Percentiles rank a stretch among this genome's conserved stretches.
Conservation (phyloP, 2,113 vertebrate genomes). For the Prietella phreatophila region DNA sequence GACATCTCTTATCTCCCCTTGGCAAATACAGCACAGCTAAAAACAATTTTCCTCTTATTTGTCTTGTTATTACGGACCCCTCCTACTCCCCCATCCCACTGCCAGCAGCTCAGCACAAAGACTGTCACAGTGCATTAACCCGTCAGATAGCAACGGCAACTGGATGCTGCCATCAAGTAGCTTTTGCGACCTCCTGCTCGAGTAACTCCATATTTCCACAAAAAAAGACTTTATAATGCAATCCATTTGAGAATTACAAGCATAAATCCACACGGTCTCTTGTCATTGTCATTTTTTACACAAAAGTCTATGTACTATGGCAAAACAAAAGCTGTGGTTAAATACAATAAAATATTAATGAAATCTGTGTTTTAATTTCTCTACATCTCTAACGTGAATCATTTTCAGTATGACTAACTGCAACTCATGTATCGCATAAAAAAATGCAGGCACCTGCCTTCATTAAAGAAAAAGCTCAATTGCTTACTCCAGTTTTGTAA, state of each 20-base stretch:
- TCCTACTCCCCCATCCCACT: slow-evolving; percentile 49
- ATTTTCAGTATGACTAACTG: not conserved
- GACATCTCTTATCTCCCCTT: slow-evolving; percentile 56
- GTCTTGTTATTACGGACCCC: slow-evolving; percentile 51
- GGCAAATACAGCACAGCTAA: slow-evolving; percentile 54
- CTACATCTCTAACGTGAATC: not conserved
- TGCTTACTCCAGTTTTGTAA: slow-evolving; percentile 31
- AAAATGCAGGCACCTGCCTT: not conserved
- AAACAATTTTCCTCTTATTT: slow-evolving; percentile 56
- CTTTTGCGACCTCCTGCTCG: slow-evolving; percentile 46
- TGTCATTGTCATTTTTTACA: slow-evolving; percentile 3
- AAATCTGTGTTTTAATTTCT: not conserved
- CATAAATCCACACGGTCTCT: not conserved
- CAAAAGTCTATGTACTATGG: not conserved
- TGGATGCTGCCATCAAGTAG: slow-evolving; percentile 55
- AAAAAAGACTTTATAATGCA: not conserved
- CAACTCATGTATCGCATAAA: not conserved
- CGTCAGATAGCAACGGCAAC: slow-evolving; percentile 40
- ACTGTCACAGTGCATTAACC: slow-evolving; percentile 45
- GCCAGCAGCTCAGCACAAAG: slow-evolving; percentile 47
- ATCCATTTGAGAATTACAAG: not conserved
- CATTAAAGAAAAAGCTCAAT: not conserved
- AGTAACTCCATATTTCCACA: slow-evolving; percentile 31
- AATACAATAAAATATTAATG: not conserved
- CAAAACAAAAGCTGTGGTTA: not conserved